Evolutionary conservation across 2,113 vertebrate species (phyloP), one percentile per base, ranked within the genome.

Genomic region (Carollia perspicillata): DNA sequence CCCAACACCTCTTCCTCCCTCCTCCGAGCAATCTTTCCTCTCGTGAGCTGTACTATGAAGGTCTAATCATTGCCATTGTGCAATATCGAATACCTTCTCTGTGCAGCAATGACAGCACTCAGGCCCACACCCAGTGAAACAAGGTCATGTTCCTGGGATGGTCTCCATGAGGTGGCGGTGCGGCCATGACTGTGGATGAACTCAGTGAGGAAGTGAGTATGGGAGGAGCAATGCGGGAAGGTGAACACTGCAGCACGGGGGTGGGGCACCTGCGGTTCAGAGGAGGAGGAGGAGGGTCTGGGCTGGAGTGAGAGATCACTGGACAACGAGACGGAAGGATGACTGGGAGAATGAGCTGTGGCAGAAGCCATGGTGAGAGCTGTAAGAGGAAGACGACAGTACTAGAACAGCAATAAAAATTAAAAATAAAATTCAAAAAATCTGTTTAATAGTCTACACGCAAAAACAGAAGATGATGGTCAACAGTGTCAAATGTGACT

Each of bases 141-240:
- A 66, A 94, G 90, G 90, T 90, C 44, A 84, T 81, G 91, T 72
- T 72, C 42, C 22, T 35, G 80, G 53, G 72, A 55, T 86, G 9
- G 75, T 74, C 53, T 69, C 18, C 47, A 5, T 5, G 74, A 89
- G 79, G 55, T 75, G 44, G 20, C 65, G 92, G 26, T 58, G 40
- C 88, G 44, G 88, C 71, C 13, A 12, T 94, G 90, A 55, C 49
- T 80, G 11, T 47, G 71, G 33, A 47, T 89, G 72, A 90, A 81
- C 77, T 96, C 95, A 93, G 20, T 8, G 23, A 93, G 89, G 94
- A 95, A 95, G 35, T 97, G 85, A 96, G 35, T 92, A 18, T 72
- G 66, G 80, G 74, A 53, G 81, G 66, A 93, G 81, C 88, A 68
- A 92, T 94, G 90, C 33, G 63, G 93, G 83, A 69, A 84, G 55